Percentiles rank a stretch among this genome's conserved stretches.
Evolutionary conservation across 2,888 invertebrate species (phyloP).

Genomic region (Dynastes grantii): DNA sequence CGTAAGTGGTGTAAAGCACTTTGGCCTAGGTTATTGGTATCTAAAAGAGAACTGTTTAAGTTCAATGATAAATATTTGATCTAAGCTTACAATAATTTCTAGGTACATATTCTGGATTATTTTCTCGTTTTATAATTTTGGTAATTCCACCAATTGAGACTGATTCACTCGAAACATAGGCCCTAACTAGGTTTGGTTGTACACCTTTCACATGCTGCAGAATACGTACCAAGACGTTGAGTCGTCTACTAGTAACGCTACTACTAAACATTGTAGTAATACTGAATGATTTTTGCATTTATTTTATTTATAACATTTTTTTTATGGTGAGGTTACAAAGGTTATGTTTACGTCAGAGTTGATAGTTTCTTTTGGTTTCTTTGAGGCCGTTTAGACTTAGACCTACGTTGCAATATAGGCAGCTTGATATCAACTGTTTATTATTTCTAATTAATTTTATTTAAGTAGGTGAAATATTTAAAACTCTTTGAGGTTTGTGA

Average conservation of each 20-base stretch:
- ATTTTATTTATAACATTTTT: slow-evolving; percentile 25
- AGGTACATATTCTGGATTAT: slow-evolving; percentile 88
- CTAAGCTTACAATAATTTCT: slow-evolving; percentile 82
- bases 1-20: slow-evolving; percentile 85
- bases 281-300: slow-evolving; percentile 31
- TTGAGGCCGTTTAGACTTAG: neutral
- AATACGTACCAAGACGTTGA: slow-evolving; percentile 61
- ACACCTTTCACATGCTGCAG: slow-evolving; percentile 58
- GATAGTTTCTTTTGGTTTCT: neutral
- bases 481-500: too few relatives aligned
- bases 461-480: too few relatives aligned
- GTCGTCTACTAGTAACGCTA: slow-evolving; percentile 58
- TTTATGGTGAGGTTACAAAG: slow-evolving; percentile 56
- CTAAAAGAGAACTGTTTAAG: slow-evolving; percentile 64
- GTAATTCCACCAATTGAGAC: slow-evolving; percentile 84
- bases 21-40: slow-evolving; percentile 78
- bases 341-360: slow-evolving; percentile 59
- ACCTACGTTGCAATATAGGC: neutral
- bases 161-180: slow-evolving; percentile 71
- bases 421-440: too few relatives aligned
- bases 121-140: slow-evolving; percentile 77
- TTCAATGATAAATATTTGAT: slow-evolving; percentile 42
- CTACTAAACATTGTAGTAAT: slow-evolving; percentile 58
- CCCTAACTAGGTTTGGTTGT: slow-evolving; percentile 60
- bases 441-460: too few relatives aligned